Evolutionary conservation across 2,888 invertebrate species (phyloP).

Genomic region (Xestobium rufovillosum): DNA sequence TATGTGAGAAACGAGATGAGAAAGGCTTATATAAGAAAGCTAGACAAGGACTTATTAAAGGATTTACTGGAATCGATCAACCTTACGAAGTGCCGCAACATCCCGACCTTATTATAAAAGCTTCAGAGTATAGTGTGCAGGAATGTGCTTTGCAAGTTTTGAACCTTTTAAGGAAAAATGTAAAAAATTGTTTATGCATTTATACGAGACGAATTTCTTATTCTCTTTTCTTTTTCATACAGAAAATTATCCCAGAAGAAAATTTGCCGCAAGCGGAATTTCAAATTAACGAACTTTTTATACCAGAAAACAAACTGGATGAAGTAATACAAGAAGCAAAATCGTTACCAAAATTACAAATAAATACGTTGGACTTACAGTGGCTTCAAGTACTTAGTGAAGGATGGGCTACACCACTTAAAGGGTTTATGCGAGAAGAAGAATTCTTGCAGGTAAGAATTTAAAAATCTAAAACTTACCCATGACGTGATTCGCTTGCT

Average conservation of each 20-base stretch:
- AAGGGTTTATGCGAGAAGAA: conserved; percentile 93
- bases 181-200: conserved; percentile 4
- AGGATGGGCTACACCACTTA: conserved; percentile 94
- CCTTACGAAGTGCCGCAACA: conserved; percentile 78
- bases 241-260: conserved; percentile 54
- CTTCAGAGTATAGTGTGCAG: conserved; percentile 69
- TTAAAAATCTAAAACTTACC: conserved; percentile 20
- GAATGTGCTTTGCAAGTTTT: conserved; percentile 81
- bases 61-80: conserved; percentile 88
- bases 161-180: conserved; percentile 64
- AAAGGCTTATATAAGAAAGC: conserved; percentile 98
- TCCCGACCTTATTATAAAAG: conserved; percentile 76
- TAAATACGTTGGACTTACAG: conserved; percentile 77
- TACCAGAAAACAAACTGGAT: conserved; percentile 55
- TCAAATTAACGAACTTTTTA: conserved; percentile 72
- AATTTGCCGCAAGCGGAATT: conserved; percentile 13
- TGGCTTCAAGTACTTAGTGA: conserved; percentile 90
- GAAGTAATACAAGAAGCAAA: conserved; percentile 62
- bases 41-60: conserved; percentile 80
- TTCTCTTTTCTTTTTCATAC: conserved; percentile 5
- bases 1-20: conserved; percentile 90
- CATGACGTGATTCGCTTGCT: too few relatives aligned
- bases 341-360: conserved; percentile 62
- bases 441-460: conserved; percentile 59
- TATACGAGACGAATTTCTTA: not conserved